Evolutionary conservation across 2,113 vertebrate genomes (phyloP).

Genomic region (Zosterops pallidus): DNA sequence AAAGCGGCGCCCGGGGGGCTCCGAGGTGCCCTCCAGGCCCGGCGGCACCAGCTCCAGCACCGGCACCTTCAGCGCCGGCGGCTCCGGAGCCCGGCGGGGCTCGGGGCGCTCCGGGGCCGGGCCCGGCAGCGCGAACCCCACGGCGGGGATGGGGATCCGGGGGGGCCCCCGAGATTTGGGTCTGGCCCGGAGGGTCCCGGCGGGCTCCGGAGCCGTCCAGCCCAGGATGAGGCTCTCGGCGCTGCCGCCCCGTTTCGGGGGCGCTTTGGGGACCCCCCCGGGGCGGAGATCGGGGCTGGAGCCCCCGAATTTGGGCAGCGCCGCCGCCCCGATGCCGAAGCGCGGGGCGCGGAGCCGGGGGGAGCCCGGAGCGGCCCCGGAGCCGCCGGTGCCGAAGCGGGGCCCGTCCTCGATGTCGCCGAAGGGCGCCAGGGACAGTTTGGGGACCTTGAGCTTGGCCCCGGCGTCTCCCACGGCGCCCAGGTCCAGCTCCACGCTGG

Average conservation of each 20-base stretch:
- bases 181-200: too few relatives aligned
- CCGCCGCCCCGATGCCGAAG: neutral
- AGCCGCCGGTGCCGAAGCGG: neutral
- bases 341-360: neutral
- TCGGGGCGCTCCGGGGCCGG: neutral
- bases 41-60: neutral
- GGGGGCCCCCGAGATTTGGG: too few relatives aligned
- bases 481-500: neutral
- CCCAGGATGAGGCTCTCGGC: neutral
- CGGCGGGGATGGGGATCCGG: neutral
- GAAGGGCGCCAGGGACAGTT: neutral
- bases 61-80: neutral
- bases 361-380: slow-evolving; percentile 63
- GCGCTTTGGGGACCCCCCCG: neutral
- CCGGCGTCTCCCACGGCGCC: slow-evolving; percentile 30
- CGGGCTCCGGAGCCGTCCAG: neutral
- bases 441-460: neutral
- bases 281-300: neutral
- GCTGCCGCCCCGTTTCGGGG: neutral
- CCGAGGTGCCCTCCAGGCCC: neutral
- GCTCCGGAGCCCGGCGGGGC: neutral
- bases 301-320: neutral
- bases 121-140: neutral
- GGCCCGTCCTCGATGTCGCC: neutral
- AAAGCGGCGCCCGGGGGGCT: neutral